Evolutionary conservation across 1,140 invertebrate genomes (phyloP).

Genomic region (Pseudachorutes palmiensis): DNA sequence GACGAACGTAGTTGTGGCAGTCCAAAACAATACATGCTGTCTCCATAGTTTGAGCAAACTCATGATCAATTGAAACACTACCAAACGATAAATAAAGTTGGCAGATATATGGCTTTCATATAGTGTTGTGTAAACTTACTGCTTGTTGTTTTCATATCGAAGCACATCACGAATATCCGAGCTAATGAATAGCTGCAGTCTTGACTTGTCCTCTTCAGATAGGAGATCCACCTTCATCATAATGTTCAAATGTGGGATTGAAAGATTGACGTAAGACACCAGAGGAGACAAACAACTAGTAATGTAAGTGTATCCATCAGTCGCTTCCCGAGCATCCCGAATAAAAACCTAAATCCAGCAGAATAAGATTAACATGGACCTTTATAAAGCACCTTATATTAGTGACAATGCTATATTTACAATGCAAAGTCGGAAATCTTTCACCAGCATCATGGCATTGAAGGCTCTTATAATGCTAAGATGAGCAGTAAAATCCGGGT

Average conservation of each 20-base stretch:
- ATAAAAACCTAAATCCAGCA: conserved; percentile 13
- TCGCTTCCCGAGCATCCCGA: conserved; percentile 17
- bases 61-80: conserved; percentile 11
- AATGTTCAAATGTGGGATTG: conserved; percentile 25
- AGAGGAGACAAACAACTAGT: conserved; percentile 25
- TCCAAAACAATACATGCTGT: conserved; percentile 23
- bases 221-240: conserved; percentile 29
- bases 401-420: conserved; percentile 3
- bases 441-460: conserved; percentile 24
- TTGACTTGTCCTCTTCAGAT: conserved; percentile 23
- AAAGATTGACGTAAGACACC: conserved; percentile 27
- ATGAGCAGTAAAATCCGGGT: conserved; percentile 20
- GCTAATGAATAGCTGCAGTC: conserved; percentile 28
- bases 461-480: conserved; percentile 23
- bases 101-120: no score
- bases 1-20: conserved; percentile 25
- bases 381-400: no score
- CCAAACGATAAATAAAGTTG: not conserved
- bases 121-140: not conserved
- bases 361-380: no score
- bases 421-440: conserved; percentile 25
- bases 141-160: conserved; percentile 25
- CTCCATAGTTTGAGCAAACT: conserved; percentile 17
- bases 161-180: conserved; percentile 31
- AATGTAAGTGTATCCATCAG: conserved; percentile 28